Evolutionary conservation across 2,113 vertebrate genomes (phyloP), one percentile per base, ranked within the genome.

Genomic region (Girardinichthys multiradiatus): DNA sequence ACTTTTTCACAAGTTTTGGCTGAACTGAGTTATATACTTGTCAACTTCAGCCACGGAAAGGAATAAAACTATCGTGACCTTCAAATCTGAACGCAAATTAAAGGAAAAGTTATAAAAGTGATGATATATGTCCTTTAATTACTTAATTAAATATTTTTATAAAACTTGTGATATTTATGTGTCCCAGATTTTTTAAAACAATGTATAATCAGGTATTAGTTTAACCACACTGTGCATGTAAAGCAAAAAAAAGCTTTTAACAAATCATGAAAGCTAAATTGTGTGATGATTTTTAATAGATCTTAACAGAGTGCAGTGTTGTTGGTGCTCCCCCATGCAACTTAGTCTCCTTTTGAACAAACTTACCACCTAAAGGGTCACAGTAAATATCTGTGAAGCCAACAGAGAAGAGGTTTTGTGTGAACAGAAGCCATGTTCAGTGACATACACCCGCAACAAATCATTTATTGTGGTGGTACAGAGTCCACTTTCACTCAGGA

Each of bases 301-400:
- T 54, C 21, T 54, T 58, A 63, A 64, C 70, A 69, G 24, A 60
- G 28, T 29, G 71, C 58, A 64, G 35, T 67, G 62, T 13, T 66
- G 68, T 45, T 71, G 69, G 72, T n/a, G 77, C 61, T 68, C 48
- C 42, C 2, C 61, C 79, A 79, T 93, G 90, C 82, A 61, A 79
- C n/a, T 30, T 24, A 4, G 72, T 78, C 64, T 48, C 71, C 51
- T 82, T 59, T 61, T 14, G 75, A 54, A 72, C 28, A 64, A 48
- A 95, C 95, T 95, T 93, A 95, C 95, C 95, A 81, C 86, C 93
- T 82, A 93, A 61, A 91, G 87, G 93, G 90, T 95, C 94, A 92
- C 84, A 93, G 88, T 87, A 93, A 94, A 95, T 92, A 63, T 92
- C 95, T 96, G 89, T 89, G 86, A 94, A 94, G 86, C 33, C 91